Evolutionary conservation across 2,797 vertebrate genomes (phyloP), one percentile per base, ranked within the genome.

Genomic region (Lophius americanus): DNA sequence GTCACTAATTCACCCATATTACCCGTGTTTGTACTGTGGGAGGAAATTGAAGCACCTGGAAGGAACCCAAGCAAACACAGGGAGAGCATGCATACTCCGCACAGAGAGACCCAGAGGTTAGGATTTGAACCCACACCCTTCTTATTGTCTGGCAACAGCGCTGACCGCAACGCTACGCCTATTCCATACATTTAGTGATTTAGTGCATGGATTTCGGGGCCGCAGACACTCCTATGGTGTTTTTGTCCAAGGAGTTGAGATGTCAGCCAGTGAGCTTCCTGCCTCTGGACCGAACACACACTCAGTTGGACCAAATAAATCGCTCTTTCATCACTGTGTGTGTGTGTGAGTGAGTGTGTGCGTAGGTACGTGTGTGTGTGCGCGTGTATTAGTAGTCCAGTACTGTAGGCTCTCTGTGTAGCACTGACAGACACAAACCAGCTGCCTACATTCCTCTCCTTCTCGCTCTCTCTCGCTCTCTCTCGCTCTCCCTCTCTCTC

Each of bases 381-480:
- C 23, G 68, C 39, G 35, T 51, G 63, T 68, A 53, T 57, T 76
- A 66, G 71, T 73, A 74, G 83, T 82, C 68, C 67, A 90, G 82
- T 81, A 92, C 91, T 92, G 89, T 90, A 85, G 88, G 67, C 78
- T 83, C 88, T 92, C 91, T 92, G 91, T 92, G 88, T 78, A 78
- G 85, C 84, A 88, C 76, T 91, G 91, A 92, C 91, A 91, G 91
- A 92, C 91, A 91, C 83, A 89, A 91, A 88, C 91, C 91, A 92
- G 91, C 91, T 91, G 91, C 90, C 86, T 84, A 79, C 88, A 91
- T 92, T 91, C 90, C 91, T 89, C 84, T 78, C 85, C 68, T 76
- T 73, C 76, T 70, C 69, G 66, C 60, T 71, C 68, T 60, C 77
- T 57, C 75, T 70, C 59, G 51, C 71, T 47, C 64, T 70, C 63